Percentiles rank a stretch among this genome's conserved stretches.
phyloP scores from a whole-genome alignment of 2,888 invertebrate genomes.

The Philaethria dido region DNA sequence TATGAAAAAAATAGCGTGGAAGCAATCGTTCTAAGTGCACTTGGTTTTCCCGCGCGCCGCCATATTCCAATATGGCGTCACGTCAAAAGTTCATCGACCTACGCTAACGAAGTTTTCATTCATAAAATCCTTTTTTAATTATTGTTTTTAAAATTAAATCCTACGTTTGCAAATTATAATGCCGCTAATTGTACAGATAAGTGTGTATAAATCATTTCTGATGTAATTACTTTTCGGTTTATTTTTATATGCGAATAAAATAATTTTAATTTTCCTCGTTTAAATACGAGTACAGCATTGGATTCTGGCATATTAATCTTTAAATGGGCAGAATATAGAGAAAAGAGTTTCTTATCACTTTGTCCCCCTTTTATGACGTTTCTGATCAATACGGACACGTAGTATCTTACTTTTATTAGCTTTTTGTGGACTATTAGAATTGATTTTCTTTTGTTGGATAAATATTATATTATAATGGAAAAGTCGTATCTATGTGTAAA shows the following conservation, averaged over 20 bases:
- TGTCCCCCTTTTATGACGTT: no score
- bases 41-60: slow-evolving; percentile 65
- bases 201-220: slow-evolving; percentile 7
- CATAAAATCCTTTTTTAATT: slow-evolving; percentile 47
- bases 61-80: slow-evolving; percentile 54
- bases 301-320: no score
- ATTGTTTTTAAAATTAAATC: slow-evolving; percentile 28
- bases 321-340: no score
- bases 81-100: slow-evolving; percentile 50
- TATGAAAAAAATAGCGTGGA: slow-evolving; percentile 59
- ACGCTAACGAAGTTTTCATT: slow-evolving; percentile 47
- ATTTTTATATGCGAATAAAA: not conserved
- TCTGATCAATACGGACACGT: no score
- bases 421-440: no score
- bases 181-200: slow-evolving; percentile 4
- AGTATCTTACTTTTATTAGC: no score
- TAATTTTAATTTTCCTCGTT: not conserved
- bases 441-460: no score
- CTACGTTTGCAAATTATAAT: slow-evolving; percentile 12
- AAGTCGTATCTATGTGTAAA: no score
- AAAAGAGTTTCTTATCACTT: no score
- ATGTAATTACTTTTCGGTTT: slow-evolving; percentile 1
- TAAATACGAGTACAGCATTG: no score
- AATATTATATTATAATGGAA: no score
- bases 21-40: slow-evolving; percentile 71